Percentiles rank a stretch among this genome's conserved stretches.
These are phyloP conservation scores for Plectus sambesii DNA, from an alignment of 1,140 invertebrate species.

Conservation along the genomic window DNA sequence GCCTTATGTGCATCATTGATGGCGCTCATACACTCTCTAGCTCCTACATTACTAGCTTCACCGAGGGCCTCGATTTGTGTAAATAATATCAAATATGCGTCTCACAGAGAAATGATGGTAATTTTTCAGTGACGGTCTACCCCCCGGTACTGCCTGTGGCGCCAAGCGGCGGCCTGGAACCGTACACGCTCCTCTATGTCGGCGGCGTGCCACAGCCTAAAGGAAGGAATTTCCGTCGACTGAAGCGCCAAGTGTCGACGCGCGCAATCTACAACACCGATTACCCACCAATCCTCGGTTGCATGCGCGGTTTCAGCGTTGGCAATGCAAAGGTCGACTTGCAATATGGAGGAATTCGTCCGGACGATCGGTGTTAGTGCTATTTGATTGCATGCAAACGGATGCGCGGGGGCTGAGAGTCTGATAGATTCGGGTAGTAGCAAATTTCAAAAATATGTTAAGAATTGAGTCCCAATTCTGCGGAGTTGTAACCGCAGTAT, in stretches of 20 bases:
- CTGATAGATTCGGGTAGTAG: too few relatives aligned
- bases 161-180: slow-evolving; percentile 14
- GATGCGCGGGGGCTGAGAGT: too few relatives aligned
- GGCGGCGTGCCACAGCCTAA: slow-evolving; percentile 24
- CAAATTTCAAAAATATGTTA: too few relatives aligned
- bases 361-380: too few relatives aligned
- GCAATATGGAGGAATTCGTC: slow-evolving; percentile 15
- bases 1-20: slow-evolving; percentile 24
- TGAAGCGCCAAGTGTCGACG: slow-evolving; percentile 20
- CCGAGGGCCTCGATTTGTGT: neutral
- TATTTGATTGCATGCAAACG: too few relatives aligned
- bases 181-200: slow-evolving; percentile 25
- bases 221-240: slow-evolving; percentile 4
- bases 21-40: slow-evolving; percentile 17
- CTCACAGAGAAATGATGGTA: neutral
- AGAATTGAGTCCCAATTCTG: too few relatives aligned
- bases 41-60: slow-evolving; percentile 17
- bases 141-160: slow-evolving; percentile 23
- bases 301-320: slow-evolving; percentile 29
- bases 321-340: slow-evolving; percentile 20
- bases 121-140: slow-evolving; percentile 16
- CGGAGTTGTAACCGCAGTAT: too few relatives aligned
- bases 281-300: slow-evolving; percentile 24
- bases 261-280: slow-evolving; percentile 25
- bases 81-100: neutral